Conservation (phyloP, 1,140 invertebrate species). For the Drosophila tropicalis region DNA sequence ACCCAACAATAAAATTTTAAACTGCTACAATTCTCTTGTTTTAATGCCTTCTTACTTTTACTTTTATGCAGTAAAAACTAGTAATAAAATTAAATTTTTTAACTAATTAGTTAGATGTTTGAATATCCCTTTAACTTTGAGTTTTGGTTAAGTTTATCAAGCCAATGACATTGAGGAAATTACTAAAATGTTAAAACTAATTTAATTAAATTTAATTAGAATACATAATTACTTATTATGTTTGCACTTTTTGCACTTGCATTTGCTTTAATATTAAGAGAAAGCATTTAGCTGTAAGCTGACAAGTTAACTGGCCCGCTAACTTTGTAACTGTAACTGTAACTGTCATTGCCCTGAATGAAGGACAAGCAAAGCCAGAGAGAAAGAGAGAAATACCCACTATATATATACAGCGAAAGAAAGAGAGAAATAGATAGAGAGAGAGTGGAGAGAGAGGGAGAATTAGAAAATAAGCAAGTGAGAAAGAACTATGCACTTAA, state of each 20-base stretch:
- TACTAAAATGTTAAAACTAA: slow-evolving; percentile 12
- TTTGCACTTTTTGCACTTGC: background rate
- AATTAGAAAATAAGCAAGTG: slow-evolving; percentile 13
- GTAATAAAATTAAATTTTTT: no score
- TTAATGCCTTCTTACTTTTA: no score
- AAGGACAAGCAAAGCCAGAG: slow-evolving; percentile 41
- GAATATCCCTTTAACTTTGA: no score
- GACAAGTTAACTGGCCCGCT: slow-evolving; percentile 45
- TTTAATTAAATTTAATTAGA: slow-evolving; percentile 10
- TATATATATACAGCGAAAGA: background rate
- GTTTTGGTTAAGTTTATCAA: background rate
- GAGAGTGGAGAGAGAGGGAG: background rate
- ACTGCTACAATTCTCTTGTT: no score
- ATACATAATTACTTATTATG: slow-evolving; percentile 13
- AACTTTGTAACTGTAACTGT: slow-evolving; percentile 47
- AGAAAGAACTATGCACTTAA: slow-evolving; percentile 55
- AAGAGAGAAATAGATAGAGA: background rate
- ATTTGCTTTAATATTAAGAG: slow-evolving; percentile 35
- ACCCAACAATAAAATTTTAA: no score
- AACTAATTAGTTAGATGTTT: no score
- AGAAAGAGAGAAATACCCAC: background rate
- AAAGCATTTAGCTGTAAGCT: slow-evolving; percentile 70
- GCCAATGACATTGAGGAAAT: background rate
- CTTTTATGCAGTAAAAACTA: no score
- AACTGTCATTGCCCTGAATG: slow-evolving; percentile 64